phyloP scores from a whole-genome alignment of 2,888 invertebrate genomes.

The Cosmia pyralina region DNA sequence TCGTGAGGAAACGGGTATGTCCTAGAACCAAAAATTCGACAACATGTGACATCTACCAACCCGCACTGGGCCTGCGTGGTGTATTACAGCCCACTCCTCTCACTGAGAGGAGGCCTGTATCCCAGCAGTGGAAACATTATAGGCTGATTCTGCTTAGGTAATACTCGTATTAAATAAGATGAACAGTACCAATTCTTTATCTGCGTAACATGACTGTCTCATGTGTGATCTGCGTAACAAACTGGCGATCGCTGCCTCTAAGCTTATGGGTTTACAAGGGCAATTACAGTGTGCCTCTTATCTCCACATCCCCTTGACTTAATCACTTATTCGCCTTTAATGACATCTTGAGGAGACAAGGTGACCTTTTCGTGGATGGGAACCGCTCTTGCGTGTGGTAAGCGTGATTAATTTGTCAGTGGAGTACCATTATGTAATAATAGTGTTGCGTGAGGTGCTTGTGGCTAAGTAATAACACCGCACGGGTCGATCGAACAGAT shows the following conservation, averaged over 20 bases:
- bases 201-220: background rate
- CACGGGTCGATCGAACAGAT: no score
- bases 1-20: no score
- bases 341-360: slow-evolving; percentile 21
- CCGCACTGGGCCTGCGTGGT: no score
- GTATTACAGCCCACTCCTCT: no score
- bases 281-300: slow-evolving; percentile 9
- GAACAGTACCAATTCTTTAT: background rate
- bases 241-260: background rate
- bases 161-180: no score
- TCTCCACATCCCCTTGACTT: slow-evolving; percentile 32
- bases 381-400: background rate
- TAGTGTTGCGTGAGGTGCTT: background rate
- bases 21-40: no score
- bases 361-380: slow-evolving; percentile 16
- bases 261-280: slow-evolving; percentile 16
- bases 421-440: background rate
- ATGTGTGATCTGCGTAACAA: background rate
- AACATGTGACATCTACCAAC: no score
- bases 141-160: no score
- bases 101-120: no score
- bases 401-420: slow-evolving; percentile 11
- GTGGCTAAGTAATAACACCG: no score
- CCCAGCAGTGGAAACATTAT: no score
- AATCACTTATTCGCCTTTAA: slow-evolving; percentile 33